phyloP scores from a whole-genome alignment of 2,113 vertebrate genomes.

The human (Homo sapiens) region GRCh38 chr15:86653501-86654000 shows the following conservation, averaged over 20 bases:
- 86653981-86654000: not conserved
- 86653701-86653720: not conserved
- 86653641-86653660: not conserved
- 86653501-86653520: not conserved
- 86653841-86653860: not conserved
- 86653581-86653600: conserved; percentile 48
- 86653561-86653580: conserved; percentile 67
- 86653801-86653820: not conserved
- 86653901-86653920: not conserved
- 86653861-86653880: not conserved
- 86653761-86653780: not conserved
- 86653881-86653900: not conserved
- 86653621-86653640: conserved; percentile 41
- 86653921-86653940: not conserved
- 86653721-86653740: not conserved
- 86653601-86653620: conserved; percentile 16
- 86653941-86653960: conserved; percentile 7
- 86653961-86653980: not conserved
- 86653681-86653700: not conserved
- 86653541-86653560: conserved; percentile 52
- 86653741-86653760: not conserved
- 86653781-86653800: not conserved
- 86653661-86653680: not conserved
- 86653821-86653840: not conserved
- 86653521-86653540: conserved; percentile 56